phyloP scores from a whole-genome alignment of 2,797 vertebrate genomes.

The Danio tinwini region DNA sequence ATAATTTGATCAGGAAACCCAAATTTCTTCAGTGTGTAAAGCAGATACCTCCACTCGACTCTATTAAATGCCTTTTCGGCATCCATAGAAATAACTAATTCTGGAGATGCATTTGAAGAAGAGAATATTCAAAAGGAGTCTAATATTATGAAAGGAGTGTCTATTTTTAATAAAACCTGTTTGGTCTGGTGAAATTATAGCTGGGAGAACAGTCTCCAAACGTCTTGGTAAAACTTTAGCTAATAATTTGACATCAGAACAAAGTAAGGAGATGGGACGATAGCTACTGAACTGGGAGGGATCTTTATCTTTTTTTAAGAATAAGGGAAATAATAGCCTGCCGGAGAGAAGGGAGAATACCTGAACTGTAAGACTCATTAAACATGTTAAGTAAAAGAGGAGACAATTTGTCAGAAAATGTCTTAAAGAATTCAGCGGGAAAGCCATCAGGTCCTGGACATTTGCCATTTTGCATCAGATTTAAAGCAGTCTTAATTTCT shows the following conservation, averaged over 20 bases:
- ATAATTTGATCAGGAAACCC: not conserved
- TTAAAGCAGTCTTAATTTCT: conserved; percentile 6
- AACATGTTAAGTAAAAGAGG: not conserved
- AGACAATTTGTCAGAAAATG: not conserved
- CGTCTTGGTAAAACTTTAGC: not conserved
- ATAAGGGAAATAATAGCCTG: not conserved
- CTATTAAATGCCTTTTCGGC: too few relatives aligned
- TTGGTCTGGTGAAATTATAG: not conserved
- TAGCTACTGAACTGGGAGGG: not conserved
- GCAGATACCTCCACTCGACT: not conserved
- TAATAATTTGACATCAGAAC: not conserved
- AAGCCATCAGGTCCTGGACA: not conserved
- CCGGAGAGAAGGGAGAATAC: not conserved
- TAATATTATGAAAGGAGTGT: not conserved
- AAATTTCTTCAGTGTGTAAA: not conserved
- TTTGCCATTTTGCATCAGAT: not conserved
- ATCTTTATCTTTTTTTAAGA: not conserved
- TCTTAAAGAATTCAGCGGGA: not conserved
- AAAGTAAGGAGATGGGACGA: not conserved
- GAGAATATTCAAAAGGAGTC: too few relatives aligned
- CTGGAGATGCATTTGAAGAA: too few relatives aligned
- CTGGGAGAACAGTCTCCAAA: not conserved
- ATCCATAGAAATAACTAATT: too few relatives aligned
- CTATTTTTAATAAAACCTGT: not conserved
- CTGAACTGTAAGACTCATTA: not conserved